Percentiles rank a stretch among this genome's conserved stretches.
Conservation (phyloP, 2,113 vertebrate species). For the Mellivora capensis region DNA sequence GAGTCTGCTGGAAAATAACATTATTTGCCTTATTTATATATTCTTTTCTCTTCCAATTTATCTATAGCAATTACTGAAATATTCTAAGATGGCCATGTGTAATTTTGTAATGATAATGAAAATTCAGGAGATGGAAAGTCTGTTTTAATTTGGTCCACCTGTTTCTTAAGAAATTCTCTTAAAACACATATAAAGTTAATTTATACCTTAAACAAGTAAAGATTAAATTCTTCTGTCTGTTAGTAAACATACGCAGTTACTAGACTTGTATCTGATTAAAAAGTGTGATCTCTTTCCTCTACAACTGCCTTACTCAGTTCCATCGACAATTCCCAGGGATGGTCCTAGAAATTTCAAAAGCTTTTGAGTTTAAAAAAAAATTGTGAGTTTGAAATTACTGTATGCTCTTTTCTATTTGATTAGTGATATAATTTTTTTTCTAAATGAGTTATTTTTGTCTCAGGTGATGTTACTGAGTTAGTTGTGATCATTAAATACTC, state of each 20-base stretch:
- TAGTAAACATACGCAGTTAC: neutral
- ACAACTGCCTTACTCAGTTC: neutral
- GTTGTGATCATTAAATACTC: neutral
- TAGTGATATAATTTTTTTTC: neutral
- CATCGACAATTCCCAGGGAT: neutral
- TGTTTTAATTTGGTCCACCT: constrained; percentile 51
- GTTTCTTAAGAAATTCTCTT: constrained; percentile 15
- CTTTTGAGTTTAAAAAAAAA: neutral
- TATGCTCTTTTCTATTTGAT: constrained; percentile 30
- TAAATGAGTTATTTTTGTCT: neutral
- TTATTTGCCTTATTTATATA: constrained; percentile 40
- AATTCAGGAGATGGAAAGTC: constrained; percentile 67
- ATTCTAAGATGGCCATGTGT: constrained; percentile 54
- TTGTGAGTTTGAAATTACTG: neutral
- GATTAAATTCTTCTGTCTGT: neutral
- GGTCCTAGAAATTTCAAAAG: constrained; percentile 2
- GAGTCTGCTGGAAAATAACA: neutral
- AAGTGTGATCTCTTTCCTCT: neutral
- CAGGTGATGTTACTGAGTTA: neutral
- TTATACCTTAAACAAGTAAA: neutral
- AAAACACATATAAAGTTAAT: constrained; percentile 14
- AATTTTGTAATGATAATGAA: constrained; percentile 66
- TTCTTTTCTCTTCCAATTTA: constrained; percentile 49
- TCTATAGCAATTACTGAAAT: constrained; percentile 37
- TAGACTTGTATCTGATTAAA: constrained; percentile 29